phyloP scores from a whole-genome alignment of 2,888 invertebrate species.

The Halictus ligatus region DNA sequence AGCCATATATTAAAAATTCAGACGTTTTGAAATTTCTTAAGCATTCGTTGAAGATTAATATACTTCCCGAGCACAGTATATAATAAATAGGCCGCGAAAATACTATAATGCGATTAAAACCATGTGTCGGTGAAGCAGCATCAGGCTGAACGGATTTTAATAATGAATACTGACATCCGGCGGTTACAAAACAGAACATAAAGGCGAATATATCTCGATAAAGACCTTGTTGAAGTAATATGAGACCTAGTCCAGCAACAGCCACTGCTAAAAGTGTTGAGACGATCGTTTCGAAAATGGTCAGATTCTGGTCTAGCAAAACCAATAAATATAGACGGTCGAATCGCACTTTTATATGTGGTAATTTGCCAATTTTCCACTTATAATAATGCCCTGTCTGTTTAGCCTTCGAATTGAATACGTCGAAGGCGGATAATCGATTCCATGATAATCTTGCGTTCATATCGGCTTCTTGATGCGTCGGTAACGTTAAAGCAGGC shows the following conservation, averaged over 20 bases:
- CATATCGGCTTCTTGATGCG: constrained; percentile 86
- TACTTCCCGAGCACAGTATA: constrained; percentile 88
- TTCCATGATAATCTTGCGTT: constrained; percentile 86
- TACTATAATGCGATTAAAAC: constrained; percentile 97
- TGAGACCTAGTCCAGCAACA: constrained; percentile 94
- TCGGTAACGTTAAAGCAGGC: constrained; percentile 84
- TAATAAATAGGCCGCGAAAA: constrained; percentile 97
- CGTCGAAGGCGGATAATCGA: constrained; percentile 86
- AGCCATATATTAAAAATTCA: constrained; percentile 84
- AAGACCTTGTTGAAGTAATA: constrained; percentile 92
- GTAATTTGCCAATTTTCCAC: constrained; percentile 86
- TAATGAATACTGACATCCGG: constrained; percentile 98
- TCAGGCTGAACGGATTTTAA: constrained; percentile 99
- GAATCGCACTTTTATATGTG: constrained; percentile 92
- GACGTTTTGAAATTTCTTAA: constrained; percentile 83
- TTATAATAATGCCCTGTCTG: constrained; percentile 89
- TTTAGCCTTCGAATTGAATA: constrained; percentile 86
- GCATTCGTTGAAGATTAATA: constrained; percentile 81
- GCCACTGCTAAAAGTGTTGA: constrained; percentile 93
- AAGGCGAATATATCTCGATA: constrained; percentile 97
- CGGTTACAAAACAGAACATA: constrained; percentile 98
- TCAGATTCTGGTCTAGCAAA: constrained; percentile 96
- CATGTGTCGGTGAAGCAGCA: constrained; percentile 99
- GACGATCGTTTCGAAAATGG: constrained; percentile 91
- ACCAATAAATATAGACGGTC: constrained; percentile 97